Conservation (phyloP, 92 coral and sea anemone species). For the Porites cylindrica region DNA sequence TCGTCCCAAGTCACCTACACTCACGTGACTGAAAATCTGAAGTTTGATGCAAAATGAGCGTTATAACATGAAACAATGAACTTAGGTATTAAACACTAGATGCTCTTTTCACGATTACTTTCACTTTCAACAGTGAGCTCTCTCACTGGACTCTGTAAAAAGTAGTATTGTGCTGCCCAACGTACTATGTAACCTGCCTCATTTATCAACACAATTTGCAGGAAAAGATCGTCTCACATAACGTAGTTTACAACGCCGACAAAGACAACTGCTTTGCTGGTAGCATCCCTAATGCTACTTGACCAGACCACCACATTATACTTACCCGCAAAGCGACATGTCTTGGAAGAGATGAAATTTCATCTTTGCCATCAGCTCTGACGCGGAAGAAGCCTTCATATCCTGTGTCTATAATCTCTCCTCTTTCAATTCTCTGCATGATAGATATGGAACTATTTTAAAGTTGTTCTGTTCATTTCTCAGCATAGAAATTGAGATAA, state of each 20-base stretch:
- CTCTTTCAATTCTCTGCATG: conserved; percentile 85
- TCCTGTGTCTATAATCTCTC: conserved; percentile 82
- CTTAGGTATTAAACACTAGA: background rate
- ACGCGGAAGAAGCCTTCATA: conserved; percentile 69
- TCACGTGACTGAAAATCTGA: conserved; percentile 88
- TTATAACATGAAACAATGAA: too few species aligned
- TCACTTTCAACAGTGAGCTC: too few species aligned
- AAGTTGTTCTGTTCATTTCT: too few species aligned
- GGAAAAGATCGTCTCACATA: background rate
- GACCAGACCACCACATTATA: background rate
- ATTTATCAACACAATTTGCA: background rate
- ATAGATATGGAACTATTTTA: background rate
- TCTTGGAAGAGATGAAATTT: conserved; percentile 83
- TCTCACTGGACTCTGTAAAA: too few species aligned
- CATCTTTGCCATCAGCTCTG: conserved; percentile 83
- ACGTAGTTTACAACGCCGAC: background rate
- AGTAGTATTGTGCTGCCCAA: background rate
- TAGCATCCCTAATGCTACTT: too few species aligned
- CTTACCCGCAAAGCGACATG: conserved; percentile 86
- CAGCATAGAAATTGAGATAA: background rate
- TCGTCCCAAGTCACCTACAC: conserved; percentile 92
- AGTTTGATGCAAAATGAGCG: background rate
- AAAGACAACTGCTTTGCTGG: too few species aligned
- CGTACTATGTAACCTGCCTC: background rate
- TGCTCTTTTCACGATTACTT: too few species aligned